A percentile compares a stretch with the other conserved stretches of the same genome.
phyloP scores from a whole-genome alignment of 2,113 vertebrate genomes.

The Platichthys flesus region DNA sequence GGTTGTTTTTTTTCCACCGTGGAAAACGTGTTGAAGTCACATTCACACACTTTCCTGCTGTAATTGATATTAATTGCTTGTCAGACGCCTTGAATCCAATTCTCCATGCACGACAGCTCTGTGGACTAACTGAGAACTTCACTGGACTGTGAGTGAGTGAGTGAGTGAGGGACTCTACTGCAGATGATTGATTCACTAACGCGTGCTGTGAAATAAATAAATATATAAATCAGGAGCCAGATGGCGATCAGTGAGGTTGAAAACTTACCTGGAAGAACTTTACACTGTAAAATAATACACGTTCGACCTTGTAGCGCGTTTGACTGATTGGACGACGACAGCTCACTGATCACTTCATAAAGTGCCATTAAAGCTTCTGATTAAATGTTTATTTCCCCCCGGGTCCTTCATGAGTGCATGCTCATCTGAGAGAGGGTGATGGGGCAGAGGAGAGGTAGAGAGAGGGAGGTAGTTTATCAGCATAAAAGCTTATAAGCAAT shows the following conservation, averaged over 20 bases:
- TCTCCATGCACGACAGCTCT: constrained; percentile 54
- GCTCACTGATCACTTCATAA: constrained; percentile 15
- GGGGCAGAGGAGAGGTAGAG: neutral
- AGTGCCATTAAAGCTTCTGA: constrained; percentile 24
- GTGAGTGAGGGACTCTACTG: constrained; percentile 2
- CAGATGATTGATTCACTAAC: constrained; percentile 32
- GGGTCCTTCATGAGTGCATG: constrained; percentile 10
- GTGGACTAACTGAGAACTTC: constrained; percentile 59
- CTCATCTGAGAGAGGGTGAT: constrained; percentile 10
- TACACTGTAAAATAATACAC: constrained; percentile 8
- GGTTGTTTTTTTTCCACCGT: neutral
- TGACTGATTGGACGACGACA: constrained; percentile 32
- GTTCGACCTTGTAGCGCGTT: constrained; percentile 10
- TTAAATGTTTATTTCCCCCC: constrained; percentile 46
- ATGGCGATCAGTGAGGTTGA: constrained; percentile 11
- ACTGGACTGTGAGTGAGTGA: constrained; percentile 19
- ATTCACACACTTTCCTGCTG: constrained; percentile 69
- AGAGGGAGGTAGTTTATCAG: constrained; percentile 11
- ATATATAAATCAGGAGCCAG: neutral
- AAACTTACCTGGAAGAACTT: constrained; percentile 1
- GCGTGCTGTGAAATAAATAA: constrained; percentile 3
- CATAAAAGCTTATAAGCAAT: constrained; percentile 41
- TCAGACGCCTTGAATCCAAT: constrained; percentile 63
- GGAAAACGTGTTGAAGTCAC: constrained; percentile 60
- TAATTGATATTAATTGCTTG: constrained; percentile 84